phyloP scores from a whole-genome alignment of 2,113 vertebrate genomes.

The Mormoops blainvillei region DNA sequence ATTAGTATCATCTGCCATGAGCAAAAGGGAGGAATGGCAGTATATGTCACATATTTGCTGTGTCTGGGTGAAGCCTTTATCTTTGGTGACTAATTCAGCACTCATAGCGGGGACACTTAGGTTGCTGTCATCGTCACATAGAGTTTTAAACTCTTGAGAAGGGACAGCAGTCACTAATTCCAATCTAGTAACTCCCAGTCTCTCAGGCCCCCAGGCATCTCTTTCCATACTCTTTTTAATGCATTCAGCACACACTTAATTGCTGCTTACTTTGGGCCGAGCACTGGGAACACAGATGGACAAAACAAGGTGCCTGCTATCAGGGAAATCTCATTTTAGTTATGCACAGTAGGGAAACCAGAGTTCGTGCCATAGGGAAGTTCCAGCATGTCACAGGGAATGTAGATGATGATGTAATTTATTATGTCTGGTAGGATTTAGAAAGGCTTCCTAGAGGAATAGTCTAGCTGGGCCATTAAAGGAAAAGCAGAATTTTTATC shows the following conservation, averaged over 20 bases:
- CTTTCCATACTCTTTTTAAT: neutral
- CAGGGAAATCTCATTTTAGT: neutral
- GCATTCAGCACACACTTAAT: neutral
- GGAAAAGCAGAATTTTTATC: neutral
- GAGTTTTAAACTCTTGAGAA: neutral
- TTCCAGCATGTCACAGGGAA: neutral
- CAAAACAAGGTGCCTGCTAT: neutral
- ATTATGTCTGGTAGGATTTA: neutral
- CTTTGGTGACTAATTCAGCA: neutral
- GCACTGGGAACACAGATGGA: neutral
- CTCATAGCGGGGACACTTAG: neutral
- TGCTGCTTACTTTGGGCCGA: neutral
- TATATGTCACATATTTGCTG: neutral
- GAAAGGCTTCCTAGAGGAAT: neutral
- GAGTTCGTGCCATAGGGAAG: neutral
- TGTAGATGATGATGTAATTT: neutral
- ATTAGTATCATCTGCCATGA: neutral
- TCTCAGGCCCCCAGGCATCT: neutral
- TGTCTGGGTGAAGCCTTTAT: neutral
- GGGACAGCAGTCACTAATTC: neutral
- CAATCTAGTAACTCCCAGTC: neutral
- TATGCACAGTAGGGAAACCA: neutral
- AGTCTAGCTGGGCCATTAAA: neutral
- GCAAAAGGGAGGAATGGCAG: neutral
- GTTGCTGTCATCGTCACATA: neutral